Evolutionary conservation across 1,140 invertebrate genomes (phyloP), one percentile per base, ranked within the genome.

Genomic region (honey bee (Apis mellifera)): DNA sequence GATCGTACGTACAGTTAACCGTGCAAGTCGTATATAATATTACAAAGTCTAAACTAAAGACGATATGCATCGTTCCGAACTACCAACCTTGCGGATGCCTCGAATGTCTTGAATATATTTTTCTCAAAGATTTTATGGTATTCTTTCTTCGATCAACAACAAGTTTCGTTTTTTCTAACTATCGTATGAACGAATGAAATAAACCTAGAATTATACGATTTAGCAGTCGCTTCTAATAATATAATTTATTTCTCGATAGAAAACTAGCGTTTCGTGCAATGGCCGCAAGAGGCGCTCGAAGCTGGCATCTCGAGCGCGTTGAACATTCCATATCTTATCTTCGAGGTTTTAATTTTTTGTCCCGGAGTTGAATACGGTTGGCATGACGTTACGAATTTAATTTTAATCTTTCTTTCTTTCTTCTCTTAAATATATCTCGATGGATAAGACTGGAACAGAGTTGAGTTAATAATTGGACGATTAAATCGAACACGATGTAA

Each of bases 1-100:
- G 80, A 82, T 71, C 69, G 60, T 54, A 55, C 60, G 77, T 76
- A 72, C 76, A 72, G 75, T 66, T 70, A 75, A 65, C 82, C 74
- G 60, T 64, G 65, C 52, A 48, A 65, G 75, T 82, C 81, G 81
- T 82, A 50, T 26, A 55, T 82, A 75, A 84, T 72, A 77, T 84
- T 82, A 82, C 73, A 77, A 84, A 82, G 66, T 81, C 78, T 75
- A 74, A 78, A 71, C 65, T 17, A 78, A n/a, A n/a, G 55, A 76
- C 65, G 81, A 82, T 77, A 77, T 68, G 79, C 66, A 60, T 78
- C 60, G 72, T 55, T 75, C 23, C 23, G 42, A 66, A 75, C 62
- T 65, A 55, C 19, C 42, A 26, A 21, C 76, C 3, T 21, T 5
- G 60, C 8, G 57, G 15, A 55, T 55, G 73, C 26, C 60, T 82